phyloP scores from a whole-genome alignment of 2,888 invertebrate species.

The Oxytorus armatus region DNA sequence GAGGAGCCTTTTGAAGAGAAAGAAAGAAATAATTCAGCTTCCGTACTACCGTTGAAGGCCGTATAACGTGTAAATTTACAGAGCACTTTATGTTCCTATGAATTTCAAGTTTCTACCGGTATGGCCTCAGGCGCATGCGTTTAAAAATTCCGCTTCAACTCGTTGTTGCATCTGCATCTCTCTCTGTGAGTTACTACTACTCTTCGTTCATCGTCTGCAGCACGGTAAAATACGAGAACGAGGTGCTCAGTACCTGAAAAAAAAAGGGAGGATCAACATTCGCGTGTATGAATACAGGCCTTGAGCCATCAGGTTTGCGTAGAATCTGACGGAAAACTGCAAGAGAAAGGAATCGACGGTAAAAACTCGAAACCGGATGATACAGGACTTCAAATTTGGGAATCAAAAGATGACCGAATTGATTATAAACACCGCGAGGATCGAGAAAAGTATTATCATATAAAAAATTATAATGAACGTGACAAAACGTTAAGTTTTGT shows the following conservation, averaged over 20 bases:
- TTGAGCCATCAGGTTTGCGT: not conserved
- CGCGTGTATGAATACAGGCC: not conserved
- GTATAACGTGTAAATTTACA: constrained; percentile 44
- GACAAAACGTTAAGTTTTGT: too few species aligned
- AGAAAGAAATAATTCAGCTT: not conserved
- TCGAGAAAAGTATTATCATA: too few species aligned
- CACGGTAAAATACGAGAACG: constrained; percentile 80
- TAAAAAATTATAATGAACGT: too few species aligned
- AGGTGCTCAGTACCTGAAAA: constrained; percentile 77
- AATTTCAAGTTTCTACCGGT: constrained; percentile 29
- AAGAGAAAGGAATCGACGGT: not conserved
- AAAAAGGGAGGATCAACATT: constrained; percentile 26
- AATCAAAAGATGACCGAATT: constrained; percentile 4
- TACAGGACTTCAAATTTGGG: not conserved
- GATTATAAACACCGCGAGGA: too few species aligned
- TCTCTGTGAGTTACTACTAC: too few species aligned
- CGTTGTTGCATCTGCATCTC: constrained; percentile 6
- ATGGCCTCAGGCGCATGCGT: constrained; percentile 24
- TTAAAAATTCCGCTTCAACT: constrained; percentile 45
- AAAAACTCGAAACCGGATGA: not conserved
- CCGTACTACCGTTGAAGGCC: constrained; percentile 26
- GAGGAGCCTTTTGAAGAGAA: not conserved
- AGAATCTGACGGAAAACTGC: not conserved
- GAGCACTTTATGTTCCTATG: constrained; percentile 42
- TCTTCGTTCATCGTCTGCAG: constrained; percentile 71